Evolutionary conservation across 2,797 vertebrate species (phyloP).

Genomic region (Vipera latastei): DNA sequence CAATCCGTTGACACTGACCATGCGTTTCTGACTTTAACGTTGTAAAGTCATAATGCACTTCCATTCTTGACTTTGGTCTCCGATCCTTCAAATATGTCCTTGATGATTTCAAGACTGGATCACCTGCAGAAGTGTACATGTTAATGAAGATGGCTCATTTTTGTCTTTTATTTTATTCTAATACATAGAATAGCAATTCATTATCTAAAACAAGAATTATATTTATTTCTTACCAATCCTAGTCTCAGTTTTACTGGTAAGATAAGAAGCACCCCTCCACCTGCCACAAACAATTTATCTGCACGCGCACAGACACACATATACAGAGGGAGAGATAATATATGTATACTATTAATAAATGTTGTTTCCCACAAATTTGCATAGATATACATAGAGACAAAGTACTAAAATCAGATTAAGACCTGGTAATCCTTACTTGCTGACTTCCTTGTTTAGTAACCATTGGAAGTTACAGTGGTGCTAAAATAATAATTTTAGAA

Average conservation of each 20-base stretch:
- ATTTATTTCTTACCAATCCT: background rate
- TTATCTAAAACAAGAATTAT: background rate
- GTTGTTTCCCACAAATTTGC: background rate
- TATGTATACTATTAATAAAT: background rate
- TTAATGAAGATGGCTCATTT: background rate
- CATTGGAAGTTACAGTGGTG: background rate
- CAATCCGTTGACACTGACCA: background rate
- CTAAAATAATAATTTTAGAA: background rate
- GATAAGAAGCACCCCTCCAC: background rate
- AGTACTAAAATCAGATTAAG: background rate
- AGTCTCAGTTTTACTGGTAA: background rate
- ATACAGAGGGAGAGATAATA: background rate
- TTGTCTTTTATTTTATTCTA: background rate
- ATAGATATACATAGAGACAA: background rate
- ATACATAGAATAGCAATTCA: background rate
- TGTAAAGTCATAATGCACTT: background rate
- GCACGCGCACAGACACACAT: too few relatives aligned
- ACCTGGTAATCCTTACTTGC: background rate
- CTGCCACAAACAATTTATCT: background rate
- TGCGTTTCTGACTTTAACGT: background rate
- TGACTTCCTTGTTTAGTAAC: background rate
- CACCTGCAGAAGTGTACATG: background rate
- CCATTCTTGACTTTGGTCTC: rapidly evolving
- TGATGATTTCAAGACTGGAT: rapidly evolving
- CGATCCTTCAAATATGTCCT: rapidly evolving